Percentiles rank a stretch among this genome's conserved stretches.
Conservation (phyloP, 2,888 invertebrate species). For the Thymelicus sylvestris region DNA sequence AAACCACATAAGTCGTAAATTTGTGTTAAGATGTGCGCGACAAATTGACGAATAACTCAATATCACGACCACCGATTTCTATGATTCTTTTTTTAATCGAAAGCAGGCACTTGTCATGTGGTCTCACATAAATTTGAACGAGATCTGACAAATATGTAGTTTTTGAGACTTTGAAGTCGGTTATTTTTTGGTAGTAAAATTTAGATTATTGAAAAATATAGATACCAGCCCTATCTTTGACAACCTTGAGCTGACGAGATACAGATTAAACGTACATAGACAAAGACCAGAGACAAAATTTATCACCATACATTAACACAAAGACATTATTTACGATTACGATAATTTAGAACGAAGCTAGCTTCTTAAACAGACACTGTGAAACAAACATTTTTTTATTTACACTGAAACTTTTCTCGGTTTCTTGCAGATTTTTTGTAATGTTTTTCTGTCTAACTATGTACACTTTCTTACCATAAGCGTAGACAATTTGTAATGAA, state of each 20-base stretch:
- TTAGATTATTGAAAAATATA: not conserved
- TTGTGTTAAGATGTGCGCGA: too few species aligned
- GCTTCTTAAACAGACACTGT: not conserved
- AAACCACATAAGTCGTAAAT: too few species aligned
- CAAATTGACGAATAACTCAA: too few species aligned
- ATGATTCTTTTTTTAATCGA: too few species aligned
- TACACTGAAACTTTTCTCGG: not conserved
- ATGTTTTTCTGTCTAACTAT: not conserved
- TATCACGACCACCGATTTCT: too few species aligned
- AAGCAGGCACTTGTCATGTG: too few species aligned
- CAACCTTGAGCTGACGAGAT: slow-evolving; percentile 60
- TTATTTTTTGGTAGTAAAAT: too few species aligned
- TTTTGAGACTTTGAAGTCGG: too few species aligned
- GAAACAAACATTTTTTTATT: not conserved
- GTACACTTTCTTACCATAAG: too few species aligned
- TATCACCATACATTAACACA: slow-evolving; percentile 1
- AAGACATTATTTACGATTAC: not conserved
- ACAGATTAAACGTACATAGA: slow-evolving; percentile 50
- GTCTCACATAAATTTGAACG: too few species aligned
- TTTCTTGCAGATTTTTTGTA: not conserved
- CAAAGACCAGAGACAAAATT: slow-evolving; percentile 19
- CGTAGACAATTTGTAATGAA: too few species aligned
- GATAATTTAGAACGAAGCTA: not conserved
- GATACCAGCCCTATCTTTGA: not conserved
- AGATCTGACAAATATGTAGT: too few species aligned